Base-by-base conservation (phyloP, 1,140 invertebrate species). In the Drosophila parabipectinata region DNA sequence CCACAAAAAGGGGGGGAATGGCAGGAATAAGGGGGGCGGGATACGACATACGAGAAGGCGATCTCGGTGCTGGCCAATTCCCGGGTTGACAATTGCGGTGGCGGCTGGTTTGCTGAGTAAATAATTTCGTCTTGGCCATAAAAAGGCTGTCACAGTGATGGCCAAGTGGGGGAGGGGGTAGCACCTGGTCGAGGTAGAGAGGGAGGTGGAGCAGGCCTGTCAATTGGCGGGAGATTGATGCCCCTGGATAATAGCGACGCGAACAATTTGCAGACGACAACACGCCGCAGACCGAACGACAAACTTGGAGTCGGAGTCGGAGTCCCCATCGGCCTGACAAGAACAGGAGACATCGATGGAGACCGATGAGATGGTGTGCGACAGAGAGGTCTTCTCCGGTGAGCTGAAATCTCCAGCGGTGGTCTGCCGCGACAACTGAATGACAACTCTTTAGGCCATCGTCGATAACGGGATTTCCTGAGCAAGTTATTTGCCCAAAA, bases 231-330 rank as follows among this genome's bases (percentile, higher is more conserved):
- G 82, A 87, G 82, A 87, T 87, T 87, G 82, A 87, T 87, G 82
- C 83, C 82, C 83, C 82, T 88, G 82, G 82, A 87, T 87, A 87
- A 87, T 87, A 87, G 83, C 82, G 82, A 87, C 83, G 83, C 82
- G 75, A 88, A 88, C 82, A 87, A 87, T 88, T 88, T 87, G 82
- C 82, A 79, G 82, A 87, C 82, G 82, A 85, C 81, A 82, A 76
- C 81, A 87, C 80, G 77, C 63, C 71, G 63, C 71, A 78, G 37
- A 52, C 44, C 12, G 71, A 54, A 54, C 55, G 61, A 66, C 56
- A 47, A 60, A 71, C 55, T 48, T 69, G 74, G 39, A 52, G 72
- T 45, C 41, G 6, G 26, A 28, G 26, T 28, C 26, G 18, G 18
- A 18, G 18, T 18, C 26, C 4, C 26, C 26, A 1, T 14, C 34